A percentile compares a stretch with the other conserved stretches of the same genome.
Evolutionary conservation across 2,797 vertebrate species (phyloP).

Genomic region (Sciurus vulgaris): DNA sequence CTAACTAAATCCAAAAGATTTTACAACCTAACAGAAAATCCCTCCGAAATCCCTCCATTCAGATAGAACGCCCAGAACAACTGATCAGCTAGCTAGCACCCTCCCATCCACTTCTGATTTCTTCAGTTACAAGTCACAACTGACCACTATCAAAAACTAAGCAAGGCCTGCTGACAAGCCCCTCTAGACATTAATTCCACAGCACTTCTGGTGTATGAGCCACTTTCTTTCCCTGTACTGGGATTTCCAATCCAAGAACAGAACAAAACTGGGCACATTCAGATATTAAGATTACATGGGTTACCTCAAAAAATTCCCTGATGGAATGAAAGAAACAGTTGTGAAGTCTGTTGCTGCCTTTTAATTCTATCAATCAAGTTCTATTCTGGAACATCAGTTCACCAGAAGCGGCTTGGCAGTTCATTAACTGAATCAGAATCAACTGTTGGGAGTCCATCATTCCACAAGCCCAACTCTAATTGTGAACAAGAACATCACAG

Average conservation of each 20-base stretch:
- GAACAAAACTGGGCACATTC: conserved; percentile 4
- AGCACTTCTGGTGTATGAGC: not conserved
- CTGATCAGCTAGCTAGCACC: too few species aligned
- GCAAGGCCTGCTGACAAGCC: not conserved
- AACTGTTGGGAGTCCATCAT: not conserved
- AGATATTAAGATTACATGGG: conserved; percentile 23
- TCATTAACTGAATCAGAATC: conserved; percentile 52
- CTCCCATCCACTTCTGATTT: not conserved
- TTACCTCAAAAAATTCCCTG: conserved; percentile 27
- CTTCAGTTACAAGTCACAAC: not conserved
- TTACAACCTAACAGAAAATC: not conserved
- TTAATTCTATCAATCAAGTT: conserved; percentile 55
- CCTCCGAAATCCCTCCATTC: not conserved
- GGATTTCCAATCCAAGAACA: not conserved
- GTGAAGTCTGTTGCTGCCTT: not conserved
- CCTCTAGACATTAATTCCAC: not conserved
- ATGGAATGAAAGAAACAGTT: not conserved
- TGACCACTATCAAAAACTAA: not conserved
- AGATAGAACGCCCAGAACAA: not conserved
- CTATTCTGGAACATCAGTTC: not conserved
- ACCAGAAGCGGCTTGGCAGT: not conserved
- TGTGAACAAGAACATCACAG: conserved; percentile 17
- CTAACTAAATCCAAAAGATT: not conserved
- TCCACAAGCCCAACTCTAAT: not conserved
- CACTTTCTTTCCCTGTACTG: not conserved